Evolutionary conservation across 2,888 invertebrate genomes (phyloP).

Genomic region (Drosophila merina): DNA sequence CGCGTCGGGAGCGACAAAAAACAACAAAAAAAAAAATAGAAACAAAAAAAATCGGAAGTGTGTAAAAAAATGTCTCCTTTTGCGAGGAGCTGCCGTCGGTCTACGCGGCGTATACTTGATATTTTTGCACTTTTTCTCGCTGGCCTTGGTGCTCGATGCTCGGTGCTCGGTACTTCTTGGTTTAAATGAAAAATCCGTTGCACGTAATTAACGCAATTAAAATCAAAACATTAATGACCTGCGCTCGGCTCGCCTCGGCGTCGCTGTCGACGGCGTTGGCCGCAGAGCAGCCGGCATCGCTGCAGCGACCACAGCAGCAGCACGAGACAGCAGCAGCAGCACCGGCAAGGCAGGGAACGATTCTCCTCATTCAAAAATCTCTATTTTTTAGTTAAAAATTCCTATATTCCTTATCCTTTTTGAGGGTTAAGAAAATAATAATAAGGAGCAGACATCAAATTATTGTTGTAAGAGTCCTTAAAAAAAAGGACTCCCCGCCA

Average conservation of each 20-base stretch:
- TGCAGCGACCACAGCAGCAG: slow-evolving; percentile 9
- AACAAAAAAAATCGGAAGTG: slow-evolving; percentile 1
- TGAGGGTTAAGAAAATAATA: no score
- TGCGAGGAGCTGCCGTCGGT: slow-evolving; percentile 5
- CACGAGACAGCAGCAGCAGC: no score
- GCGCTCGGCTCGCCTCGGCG: slow-evolving; percentile 56
- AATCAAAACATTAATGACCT: slow-evolving; percentile 83
- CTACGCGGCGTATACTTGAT: slow-evolving; percentile 34
- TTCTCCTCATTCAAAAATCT: neutral
- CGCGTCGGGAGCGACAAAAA: slow-evolving; percentile 39
- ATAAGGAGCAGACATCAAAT: neutral
- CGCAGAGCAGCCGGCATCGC: slow-evolving; percentile 26
- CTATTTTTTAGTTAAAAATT: neutral
- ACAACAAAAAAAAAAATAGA: neutral
- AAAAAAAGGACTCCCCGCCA: neutral
- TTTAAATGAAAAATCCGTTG: slow-evolving; percentile 80
- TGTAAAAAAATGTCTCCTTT: neutral
- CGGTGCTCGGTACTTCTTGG: neutral
- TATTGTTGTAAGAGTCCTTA: neutral
- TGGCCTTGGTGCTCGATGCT: slow-evolving; percentile 7
- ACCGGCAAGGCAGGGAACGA: neutral
- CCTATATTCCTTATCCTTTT: neutral
- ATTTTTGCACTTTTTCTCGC: slow-evolving; percentile 24
- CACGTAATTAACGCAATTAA: slow-evolving; percentile 84
- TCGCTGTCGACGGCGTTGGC: slow-evolving; percentile 48